phyloP scores from a whole-genome alignment of 2,888 invertebrate species.

The Thumatha senex region DNA sequence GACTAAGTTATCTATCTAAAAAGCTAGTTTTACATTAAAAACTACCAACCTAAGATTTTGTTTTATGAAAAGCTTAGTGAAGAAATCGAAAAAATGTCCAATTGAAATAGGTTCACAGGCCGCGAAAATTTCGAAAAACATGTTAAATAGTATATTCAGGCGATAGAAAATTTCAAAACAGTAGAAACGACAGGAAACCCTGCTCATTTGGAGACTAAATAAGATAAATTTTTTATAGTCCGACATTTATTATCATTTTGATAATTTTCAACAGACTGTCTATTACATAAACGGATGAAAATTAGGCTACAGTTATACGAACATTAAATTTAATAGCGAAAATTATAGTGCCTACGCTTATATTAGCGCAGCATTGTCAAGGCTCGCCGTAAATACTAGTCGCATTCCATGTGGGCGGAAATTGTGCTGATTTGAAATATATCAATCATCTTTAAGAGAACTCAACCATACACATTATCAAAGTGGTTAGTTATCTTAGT shows the following conservation, averaged over 20 bases:
- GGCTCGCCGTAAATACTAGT: conserved; percentile 40
- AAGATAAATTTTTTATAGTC: conserved; percentile 12
- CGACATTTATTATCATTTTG: conserved; percentile 42
- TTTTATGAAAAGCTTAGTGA: too few relatives aligned
- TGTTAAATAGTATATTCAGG: too few relatives aligned
- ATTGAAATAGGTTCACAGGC: too few relatives aligned
- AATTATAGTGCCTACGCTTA: conserved; percentile 59
- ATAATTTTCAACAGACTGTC: too few relatives aligned
- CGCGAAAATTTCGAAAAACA: too few relatives aligned
- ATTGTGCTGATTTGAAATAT: conserved; percentile 24
- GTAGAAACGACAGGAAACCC: conserved; percentile 17
- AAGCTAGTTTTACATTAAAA: conserved; percentile 13
- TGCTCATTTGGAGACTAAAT: conserved; percentile 25
- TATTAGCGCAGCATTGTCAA: conserved; percentile 59
- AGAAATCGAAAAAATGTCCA: too few relatives aligned
- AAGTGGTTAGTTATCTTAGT: conserved; percentile 29
- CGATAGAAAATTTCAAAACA: background rate
- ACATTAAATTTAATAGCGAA: conserved; percentile 45
- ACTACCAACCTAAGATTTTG: too few relatives aligned
- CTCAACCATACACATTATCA: conserved; percentile 25
- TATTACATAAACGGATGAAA: conserved; percentile 33
- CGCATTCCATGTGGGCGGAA: conserved; percentile 24
- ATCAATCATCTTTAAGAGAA: conserved; percentile 14
- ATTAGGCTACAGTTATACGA: conserved; percentile 45
- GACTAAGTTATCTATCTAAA: conserved; percentile 1